Base-by-base conservation (phyloP, 2,113 vertebrate genomes). In the Calypte anna region DNA sequence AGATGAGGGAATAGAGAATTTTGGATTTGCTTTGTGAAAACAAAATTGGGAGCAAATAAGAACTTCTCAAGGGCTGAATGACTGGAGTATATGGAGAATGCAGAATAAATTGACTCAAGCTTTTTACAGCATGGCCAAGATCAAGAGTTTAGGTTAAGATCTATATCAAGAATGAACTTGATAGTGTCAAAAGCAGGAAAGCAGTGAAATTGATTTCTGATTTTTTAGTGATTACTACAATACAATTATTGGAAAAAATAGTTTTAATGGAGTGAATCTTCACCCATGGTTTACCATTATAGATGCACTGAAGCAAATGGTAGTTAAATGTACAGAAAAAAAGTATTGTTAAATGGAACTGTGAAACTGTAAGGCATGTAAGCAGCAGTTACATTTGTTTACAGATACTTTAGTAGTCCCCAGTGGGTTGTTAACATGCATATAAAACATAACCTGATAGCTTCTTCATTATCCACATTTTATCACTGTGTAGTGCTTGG, bases 301-400 rank as follows among this genome's bases (percentile, higher is more conserved):
- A 58, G 46, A 66, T 93, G 54, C 8, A 4, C 43, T 80, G 67
- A 82, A 74, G 72, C 62, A 59, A 67, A 44, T 62, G 20, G 11
- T 59, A 30, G 64, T 85, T 91, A 48, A 84, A 44, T 38, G 5
- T 72, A 31, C 43, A 31, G 43, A 38, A 82, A 17, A 92, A 55
- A 44, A 75, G 57, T 40, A 23, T 46, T 33, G 40, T 57, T 85
- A 69, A 94, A 40, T 83, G 50, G 44, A 88, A 82, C 83, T 64
- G 25, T 88, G 92, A 80, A 91, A 92, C 67, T 61, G 55, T 79
- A 54, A 77, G 36, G 24, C 44, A 5, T 88, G 44, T 90, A 86
- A 89, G 86, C 72, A 96, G 61, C 43, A 77, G 63, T 78, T 90
- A 73, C 14, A 51, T 82, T 95, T 93, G 64, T 92, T 95, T 90